phyloP scores from a whole-genome alignment of 1,140 invertebrate genomes.

The Drosophila hydei region DNA sequence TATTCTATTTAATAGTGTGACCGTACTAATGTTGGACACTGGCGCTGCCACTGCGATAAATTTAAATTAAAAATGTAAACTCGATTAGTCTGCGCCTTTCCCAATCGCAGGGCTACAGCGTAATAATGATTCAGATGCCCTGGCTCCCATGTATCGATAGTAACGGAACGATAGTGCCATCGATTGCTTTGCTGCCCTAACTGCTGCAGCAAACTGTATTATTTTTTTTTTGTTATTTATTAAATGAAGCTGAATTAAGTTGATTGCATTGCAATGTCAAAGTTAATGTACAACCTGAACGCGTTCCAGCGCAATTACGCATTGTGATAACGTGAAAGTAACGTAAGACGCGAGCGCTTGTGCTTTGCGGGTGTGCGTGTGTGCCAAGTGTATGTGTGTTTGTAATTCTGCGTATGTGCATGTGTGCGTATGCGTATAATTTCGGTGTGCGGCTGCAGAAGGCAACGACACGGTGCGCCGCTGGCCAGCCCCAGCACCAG shows the following conservation, averaged over 20 bases:
- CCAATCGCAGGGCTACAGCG: conserved; percentile 4
- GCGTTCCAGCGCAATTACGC: conserved; percentile 32
- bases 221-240: conserved; percentile 58
- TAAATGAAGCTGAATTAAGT: conserved; percentile 58
- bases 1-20: background rate
- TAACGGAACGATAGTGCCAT: conserved; percentile 34
- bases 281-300: conserved; percentile 40
- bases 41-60: background rate
- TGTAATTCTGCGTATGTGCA: conserved; percentile 29
- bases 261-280: conserved; percentile 56
- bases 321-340: conserved; percentile 48
- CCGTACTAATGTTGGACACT: background rate
- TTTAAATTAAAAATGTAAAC: too few species aligned
- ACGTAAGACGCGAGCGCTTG: conserved; percentile 44
- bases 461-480: conserved; percentile 44
- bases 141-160: conserved; percentile 14
- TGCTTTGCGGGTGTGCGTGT: conserved; percentile 48
- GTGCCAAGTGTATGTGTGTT: conserved; percentile 21
- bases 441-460: conserved; percentile 54
- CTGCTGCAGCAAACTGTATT: conserved; percentile 49
- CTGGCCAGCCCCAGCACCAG: conserved; percentile 33
- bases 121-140: background rate
- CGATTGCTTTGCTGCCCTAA: conserved; percentile 31
- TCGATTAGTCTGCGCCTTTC: background rate
- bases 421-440: conserved; percentile 48